phyloP scores from a whole-genome alignment of 2,797 vertebrate species.

The Falco biarmicus region DNA sequence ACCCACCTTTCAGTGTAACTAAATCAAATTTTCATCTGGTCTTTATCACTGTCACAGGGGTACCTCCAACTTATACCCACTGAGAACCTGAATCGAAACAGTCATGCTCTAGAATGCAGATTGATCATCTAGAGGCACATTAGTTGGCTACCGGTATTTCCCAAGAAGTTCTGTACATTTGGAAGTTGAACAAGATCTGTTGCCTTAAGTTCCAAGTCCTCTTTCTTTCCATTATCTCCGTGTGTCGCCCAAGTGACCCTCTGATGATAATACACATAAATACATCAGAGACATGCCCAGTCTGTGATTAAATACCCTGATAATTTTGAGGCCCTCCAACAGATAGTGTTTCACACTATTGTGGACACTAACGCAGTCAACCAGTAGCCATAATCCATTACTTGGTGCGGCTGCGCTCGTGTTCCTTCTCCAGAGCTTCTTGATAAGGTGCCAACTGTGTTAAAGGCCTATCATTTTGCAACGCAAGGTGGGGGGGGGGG shows the following conservation, averaged over 20 bases:
- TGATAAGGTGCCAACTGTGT: constrained; percentile 23
- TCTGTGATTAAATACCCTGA: constrained; percentile 65
- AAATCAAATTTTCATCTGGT: constrained; percentile 27
- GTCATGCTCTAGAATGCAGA: background rate
- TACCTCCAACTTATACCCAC: background rate
- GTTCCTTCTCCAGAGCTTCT: constrained; percentile 46
- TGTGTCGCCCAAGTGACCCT: constrained; percentile 24
- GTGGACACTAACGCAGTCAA: constrained; percentile 37
- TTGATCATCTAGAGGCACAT: background rate
- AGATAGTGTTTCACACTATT: constrained; percentile 44
- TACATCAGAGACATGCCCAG: constrained; percentile 58
- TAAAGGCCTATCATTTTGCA: constrained; percentile 35
- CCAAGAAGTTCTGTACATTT: background rate
- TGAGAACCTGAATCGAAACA: background rate
- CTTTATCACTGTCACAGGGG: constrained; percentile 15
- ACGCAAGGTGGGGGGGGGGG: background rate
- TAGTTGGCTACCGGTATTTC: constrained; percentile 26
- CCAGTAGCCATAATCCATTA: constrained; percentile 63
- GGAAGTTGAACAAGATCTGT: background rate
- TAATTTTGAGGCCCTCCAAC: constrained; percentile 42
- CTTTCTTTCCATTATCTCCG: constrained; percentile 55
- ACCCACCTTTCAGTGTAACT: background rate
- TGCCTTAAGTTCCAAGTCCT: background rate
- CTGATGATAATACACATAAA: constrained; percentile 44
- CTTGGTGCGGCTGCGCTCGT: background rate